Percentiles rank a stretch among this genome's conserved stretches.
phyloP scores from a whole-genome alignment of 2,797 vertebrate species.

The Falco naumanni region DNA sequence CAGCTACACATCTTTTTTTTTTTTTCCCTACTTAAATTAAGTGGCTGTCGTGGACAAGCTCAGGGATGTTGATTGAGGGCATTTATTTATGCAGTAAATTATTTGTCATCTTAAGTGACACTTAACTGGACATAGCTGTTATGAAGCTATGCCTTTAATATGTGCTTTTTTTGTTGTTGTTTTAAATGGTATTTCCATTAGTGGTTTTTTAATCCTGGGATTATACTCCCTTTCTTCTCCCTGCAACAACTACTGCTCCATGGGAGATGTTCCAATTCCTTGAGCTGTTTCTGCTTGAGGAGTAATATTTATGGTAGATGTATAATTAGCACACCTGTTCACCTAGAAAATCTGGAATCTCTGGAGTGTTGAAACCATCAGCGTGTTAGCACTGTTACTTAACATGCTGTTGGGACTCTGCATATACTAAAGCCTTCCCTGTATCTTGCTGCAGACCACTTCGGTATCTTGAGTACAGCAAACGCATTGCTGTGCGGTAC shows the following conservation, averaged over 20 bases:
- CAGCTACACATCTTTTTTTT: not conserved
- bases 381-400: not conserved
- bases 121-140: not conserved
- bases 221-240: not conserved
- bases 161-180: not conserved
- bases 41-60: not conserved
- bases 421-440: not conserved
- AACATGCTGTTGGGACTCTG: not conserved
- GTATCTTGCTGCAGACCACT: not conserved
- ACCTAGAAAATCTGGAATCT: constrained; percentile 51
- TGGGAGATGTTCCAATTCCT: constrained; percentile 31
- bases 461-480: not conserved
- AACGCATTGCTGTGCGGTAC: not conserved
- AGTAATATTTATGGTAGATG: not conserved
- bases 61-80: not conserved
- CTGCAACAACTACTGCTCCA: not conserved
- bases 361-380: constrained; percentile 2
- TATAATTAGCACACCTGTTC: constrained; percentile 43
- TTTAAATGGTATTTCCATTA: not conserved
- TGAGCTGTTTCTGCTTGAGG: constrained; percentile 14
- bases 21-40: not conserved
- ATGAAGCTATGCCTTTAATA: not conserved
- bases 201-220: not conserved
- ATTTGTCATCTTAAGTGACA: not conserved
- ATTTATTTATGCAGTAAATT: not conserved